phyloP scores from a whole-genome alignment of 2,797 vertebrate genomes.

The Bradypodion pumilum region DNA sequence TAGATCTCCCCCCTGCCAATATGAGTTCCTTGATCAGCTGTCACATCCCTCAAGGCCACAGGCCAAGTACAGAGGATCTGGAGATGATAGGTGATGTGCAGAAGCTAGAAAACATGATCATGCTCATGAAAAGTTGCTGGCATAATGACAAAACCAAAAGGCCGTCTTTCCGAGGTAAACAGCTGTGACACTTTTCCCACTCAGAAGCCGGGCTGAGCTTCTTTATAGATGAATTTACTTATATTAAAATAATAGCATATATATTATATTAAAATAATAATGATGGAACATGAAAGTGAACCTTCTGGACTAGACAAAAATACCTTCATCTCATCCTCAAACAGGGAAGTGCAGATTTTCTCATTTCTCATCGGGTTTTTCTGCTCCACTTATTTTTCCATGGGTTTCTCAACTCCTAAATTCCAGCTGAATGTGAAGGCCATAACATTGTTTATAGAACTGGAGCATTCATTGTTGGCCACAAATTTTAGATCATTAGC shows the following conservation, averaged over 20 bases:
- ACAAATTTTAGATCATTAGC: neutral
- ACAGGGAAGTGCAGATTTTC: neutral
- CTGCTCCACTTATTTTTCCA: neutral
- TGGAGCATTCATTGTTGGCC: neutral
- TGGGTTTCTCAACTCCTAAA: neutral
- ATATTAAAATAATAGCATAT: too few species aligned
- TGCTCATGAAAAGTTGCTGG: constrained; percentile 22
- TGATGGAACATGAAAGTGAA: neutral
- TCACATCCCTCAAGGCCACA: constrained; percentile 11
- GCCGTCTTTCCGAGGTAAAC: constrained; percentile 16
- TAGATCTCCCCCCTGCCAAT: constrained; percentile 1
- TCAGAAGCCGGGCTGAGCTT: neutral
- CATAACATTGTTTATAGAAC: neutral
- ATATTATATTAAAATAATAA: neutral
- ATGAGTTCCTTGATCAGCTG: neutral
- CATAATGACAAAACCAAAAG: neutral
- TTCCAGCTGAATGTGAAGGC: neutral
- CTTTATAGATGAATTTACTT: neutral
- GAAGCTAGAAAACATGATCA: neutral
- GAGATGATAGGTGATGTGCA: neutral
- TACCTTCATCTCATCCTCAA: neutral
- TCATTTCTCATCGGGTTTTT: neutral
- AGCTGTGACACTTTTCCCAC: neutral
- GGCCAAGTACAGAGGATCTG: constrained; percentile 5
- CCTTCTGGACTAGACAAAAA: neutral